phyloP scores from a whole-genome alignment of 2,797 vertebrate species.

The Helarctos malayanus region DNA sequence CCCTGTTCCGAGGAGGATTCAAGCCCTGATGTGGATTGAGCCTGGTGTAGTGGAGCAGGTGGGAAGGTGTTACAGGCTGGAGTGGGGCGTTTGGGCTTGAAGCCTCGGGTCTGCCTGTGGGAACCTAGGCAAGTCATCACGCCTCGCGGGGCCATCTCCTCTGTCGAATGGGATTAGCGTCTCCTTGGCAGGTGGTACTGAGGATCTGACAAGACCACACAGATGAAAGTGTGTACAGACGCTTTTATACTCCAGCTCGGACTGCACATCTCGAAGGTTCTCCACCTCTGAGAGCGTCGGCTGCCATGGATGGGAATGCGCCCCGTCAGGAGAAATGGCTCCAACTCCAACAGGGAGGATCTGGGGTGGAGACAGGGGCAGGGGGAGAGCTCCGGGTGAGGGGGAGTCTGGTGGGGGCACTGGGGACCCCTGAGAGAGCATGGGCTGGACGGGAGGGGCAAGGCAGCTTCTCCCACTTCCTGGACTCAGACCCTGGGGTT shows the following conservation, averaged over 20 bases:
- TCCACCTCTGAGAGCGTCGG: neutral
- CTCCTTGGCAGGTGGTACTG: fast-evolving
- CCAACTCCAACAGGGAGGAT: neutral
- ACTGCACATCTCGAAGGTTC: fast-evolving
- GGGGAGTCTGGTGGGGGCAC: neutral
- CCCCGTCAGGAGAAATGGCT: neutral
- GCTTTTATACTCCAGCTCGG: neutral
- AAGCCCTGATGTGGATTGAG: neutral
- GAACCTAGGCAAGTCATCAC: neutral
- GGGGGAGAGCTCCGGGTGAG: neutral
- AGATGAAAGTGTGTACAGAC: fast-evolving
- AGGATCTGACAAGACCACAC: fast-evolving
- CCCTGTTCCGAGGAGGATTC: neutral
- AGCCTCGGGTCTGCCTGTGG: neutral
- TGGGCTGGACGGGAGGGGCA: neutral
- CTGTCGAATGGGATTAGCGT: fast-evolving
- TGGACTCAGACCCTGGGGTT: neutral
- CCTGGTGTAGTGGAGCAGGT: neutral
- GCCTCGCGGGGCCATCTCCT: neutral
- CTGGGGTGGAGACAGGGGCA: no score
- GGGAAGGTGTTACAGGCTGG: neutral
- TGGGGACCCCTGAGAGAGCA: neutral
- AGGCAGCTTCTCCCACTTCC: neutral
- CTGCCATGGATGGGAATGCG: neutral
- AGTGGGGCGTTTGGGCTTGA: neutral